Evolutionary conservation across 1,140 invertebrate species (phyloP), one percentile per base, ranked within the genome.

Genomic region (Gryllus bimaculatus): DNA sequence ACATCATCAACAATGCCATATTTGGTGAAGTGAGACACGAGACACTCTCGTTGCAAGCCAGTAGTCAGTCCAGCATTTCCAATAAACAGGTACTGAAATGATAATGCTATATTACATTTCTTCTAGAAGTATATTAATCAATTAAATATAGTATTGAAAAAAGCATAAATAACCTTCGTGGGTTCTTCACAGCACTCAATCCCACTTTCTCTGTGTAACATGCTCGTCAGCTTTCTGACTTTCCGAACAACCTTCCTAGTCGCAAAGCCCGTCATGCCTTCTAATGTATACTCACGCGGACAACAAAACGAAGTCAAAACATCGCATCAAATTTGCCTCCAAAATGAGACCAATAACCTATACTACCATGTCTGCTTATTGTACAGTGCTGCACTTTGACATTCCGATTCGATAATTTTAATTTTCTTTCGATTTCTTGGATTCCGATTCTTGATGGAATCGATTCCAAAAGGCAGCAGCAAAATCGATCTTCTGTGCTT

Each of bases 61-160:
- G 91, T 93, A 12, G 90, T 90, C 48, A 95, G 85, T 26, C 94
- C 94, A 18, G 90, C 91, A 88, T 96, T 96, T 81, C 91, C 91
- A 20, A 94, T 87, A 81, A 90, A 87, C 54, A 92, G 13, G 81
- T 86, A 85, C 90, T 91, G 80, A 48, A 85, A 86, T 49, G 76
- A 79, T 83, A 21, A 2, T 10, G 18, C 0, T 8, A 77, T 8
- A 7, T 47, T 76, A 12, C 47, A 77, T 8, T 48, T 49, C 21
- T 18, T 75, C 2, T 18, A 21, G 7, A 10, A 39, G 18, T 20
- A 8, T 4, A 10, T 39, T 20, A 75, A 2, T 10, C 8, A n/a
- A 48, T 20, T 20, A 4, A 48, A 2, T 8, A 48, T 21, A 48
- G 49, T 20, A 77, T 0, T n/a, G 48, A 7, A 48, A 7, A 48